These are phyloP conservation scores for Palythoa caribaeorum DNA, from an alignment of 92 coral and sea anemone species.

Conservation along the genomic window DNA sequence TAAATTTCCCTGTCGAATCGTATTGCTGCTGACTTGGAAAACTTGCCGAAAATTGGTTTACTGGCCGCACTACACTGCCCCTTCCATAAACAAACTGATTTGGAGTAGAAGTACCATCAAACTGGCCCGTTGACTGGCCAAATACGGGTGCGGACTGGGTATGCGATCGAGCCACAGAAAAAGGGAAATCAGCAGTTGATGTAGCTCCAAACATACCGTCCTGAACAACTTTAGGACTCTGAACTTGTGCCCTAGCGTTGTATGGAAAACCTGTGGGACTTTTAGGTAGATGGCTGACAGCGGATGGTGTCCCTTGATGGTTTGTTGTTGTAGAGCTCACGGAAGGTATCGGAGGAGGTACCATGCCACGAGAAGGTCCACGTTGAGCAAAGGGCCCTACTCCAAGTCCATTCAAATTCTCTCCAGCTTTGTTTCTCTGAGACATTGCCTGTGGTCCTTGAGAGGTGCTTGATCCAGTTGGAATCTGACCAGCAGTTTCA, in stretches of 20 bases:
- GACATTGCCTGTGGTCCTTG: not conserved
- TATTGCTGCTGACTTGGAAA: constrained; percentile 21
- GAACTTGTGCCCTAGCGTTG: constrained; percentile 11
- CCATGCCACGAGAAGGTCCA: constrained; percentile 21
- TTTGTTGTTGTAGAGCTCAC: not conserved
- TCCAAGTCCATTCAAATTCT: not conserved
- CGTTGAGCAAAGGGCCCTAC: not conserved
- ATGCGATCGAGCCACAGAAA: not conserved
- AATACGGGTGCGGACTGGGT: constrained; percentile 6
- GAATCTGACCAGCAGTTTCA: not conserved
- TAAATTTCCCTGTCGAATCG: constrained; percentile 20
- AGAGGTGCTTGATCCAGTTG: constrained; percentile 2
- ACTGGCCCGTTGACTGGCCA: constrained; percentile 30
- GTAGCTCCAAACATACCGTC: constrained; percentile 35
- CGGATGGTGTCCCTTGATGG: constrained; percentile 8
- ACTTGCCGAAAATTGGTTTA: constrained; percentile 31
- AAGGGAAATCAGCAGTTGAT: not conserved
- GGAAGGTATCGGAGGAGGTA: constrained; percentile 2
- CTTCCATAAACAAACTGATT: constrained; percentile 36
- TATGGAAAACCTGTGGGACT: constrained; percentile 40
- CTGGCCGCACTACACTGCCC: not conserved
- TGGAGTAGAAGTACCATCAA: constrained; percentile 5
- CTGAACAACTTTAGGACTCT: constrained; percentile 24
- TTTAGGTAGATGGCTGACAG: not conserved
- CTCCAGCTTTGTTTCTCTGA: constrained; percentile 6